Base-by-base conservation (phyloP, 1,140 invertebrate species). In the Drosophila simulans region DNA sequence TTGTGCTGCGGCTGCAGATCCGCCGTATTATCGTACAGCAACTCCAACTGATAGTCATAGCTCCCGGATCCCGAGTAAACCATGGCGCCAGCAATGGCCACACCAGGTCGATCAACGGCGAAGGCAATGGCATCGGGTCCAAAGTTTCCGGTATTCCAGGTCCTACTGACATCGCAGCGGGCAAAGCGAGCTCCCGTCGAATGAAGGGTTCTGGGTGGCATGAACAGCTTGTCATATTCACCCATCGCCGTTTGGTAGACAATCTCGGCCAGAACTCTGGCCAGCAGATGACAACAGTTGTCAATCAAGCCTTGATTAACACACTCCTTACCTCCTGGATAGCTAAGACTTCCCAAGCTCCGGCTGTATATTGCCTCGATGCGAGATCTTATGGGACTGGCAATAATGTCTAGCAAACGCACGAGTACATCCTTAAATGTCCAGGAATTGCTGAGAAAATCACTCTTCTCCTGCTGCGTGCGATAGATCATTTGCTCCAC, bases 61-160 rank as follows among this genome's bases (percentile, higher is more conserved):
- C 95, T 95, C 5, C 97, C 97, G 13, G 95, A 94, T 5, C 98
- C 98, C 11, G 97, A 97, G 93, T 98, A 99, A 43, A 99, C 95
- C 91, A 92, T 91, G 49, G 96, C 96, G 2, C 98, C 98, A 39
- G 96, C 96, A 37, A 99, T 95, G 31, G 96, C 95, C 53, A 99
- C 96, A 1, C 98, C 98, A 0, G 96, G 93, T 37, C 96, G 94
- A 93, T 99, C 98, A 7, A 99, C 98, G 15, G 95, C 95, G 88
- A 99, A 99, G 77, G 97, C 97, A 80, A 99, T 98, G 4, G 98
- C 98, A 93, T 99, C 98, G 0, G 98, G 97, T 22, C 97, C 98
- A 35, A 98, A 98, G 92, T 98, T 98, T 3, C 98, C 98, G 2
- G 98, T 98, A 86, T 99, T 99, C 98, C 98, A 99, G 2, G 97